phyloP scores from a whole-genome alignment of 2,888 invertebrate genomes.

The Folsomia candida region DNA sequence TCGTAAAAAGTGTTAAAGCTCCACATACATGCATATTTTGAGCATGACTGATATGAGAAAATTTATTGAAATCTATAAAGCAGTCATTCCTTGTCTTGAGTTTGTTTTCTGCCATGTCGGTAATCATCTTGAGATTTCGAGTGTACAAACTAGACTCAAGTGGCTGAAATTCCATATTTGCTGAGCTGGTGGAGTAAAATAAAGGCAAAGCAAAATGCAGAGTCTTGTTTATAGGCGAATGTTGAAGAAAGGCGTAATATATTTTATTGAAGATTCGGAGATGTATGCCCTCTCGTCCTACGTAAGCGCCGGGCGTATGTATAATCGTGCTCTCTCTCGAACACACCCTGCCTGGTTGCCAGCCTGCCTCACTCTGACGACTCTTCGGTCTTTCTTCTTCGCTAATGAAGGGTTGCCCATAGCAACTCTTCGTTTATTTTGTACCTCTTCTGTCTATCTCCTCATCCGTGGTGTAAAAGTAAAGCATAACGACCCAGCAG shows the following conservation, averaged over 20 bases:
- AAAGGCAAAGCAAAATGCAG: not conserved
- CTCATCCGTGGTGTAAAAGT: not conserved
- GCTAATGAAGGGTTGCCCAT: constrained; percentile 49
- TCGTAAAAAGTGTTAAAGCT: not conserved
- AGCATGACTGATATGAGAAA: not conserved
- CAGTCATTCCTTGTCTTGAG: not conserved
- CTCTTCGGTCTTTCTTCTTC: constrained; percentile 29
- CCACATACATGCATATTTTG: not conserved
- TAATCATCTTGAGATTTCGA: not conserved
- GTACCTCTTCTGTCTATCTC: constrained; percentile 26
- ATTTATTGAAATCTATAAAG: not conserved
- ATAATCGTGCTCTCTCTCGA: too few relatives aligned
- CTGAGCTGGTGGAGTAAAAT: not conserved
- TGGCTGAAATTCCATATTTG: not conserved
- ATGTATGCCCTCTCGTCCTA: too few relatives aligned
- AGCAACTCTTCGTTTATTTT: constrained; percentile 47
- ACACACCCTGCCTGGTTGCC: too few relatives aligned
- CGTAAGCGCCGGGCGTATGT: too few relatives aligned
- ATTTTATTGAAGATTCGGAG: not conserved
- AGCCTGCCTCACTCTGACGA: too few relatives aligned
- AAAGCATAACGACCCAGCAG: not conserved
- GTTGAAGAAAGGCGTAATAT: not conserved
- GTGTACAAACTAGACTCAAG: not conserved
- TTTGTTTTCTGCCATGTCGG: not conserved
- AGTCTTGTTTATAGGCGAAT: not conserved